Base-by-base conservation (phyloP, 2,797 vertebrate genomes). In the Corythornis leucogaster region DNA sequence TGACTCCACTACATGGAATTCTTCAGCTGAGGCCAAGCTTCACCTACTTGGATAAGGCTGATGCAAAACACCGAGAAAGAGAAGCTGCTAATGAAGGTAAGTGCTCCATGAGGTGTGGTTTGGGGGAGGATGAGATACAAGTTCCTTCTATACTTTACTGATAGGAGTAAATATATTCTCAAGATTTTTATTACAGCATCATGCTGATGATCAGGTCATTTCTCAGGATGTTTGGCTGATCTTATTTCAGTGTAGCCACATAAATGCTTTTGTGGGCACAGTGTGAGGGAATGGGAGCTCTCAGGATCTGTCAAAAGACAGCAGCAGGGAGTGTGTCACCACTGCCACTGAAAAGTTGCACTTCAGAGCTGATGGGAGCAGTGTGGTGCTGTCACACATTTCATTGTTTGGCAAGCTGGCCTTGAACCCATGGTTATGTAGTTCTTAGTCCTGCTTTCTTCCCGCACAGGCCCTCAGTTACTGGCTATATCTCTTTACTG, bases 21-120 rank as follows among this genome's bases (percentile, higher is more conserved):
- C 98, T 99, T 75, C 99, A 99, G 96, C 97, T 99, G 97, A 98
- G 99, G 69, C 99, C 99, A 58, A 99, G 99, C 96, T 99, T 99
- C 96, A 98, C 98, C 31, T 99, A 99, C 91, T 93, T 99, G 97
- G 99, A 99, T 95, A 99, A 99, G 96, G 99, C 99, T 1, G 99
- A 99, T 87, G 97, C 97, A 92, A 99, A 99, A 97, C 99, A 99
- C 94, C 97, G 98, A 48, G 99, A 99, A 96, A 98, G 99, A 81
- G 99, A 99, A 95, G 99, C 98, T 3, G 99, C 98, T 80, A 99
- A 98, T 42, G 99, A 99, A 96, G 99, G 99, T 99, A 92, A 96
- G 73, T 57, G 9, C 45, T 42, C 16, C 11, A 3, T 11, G 18
- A 50, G 4, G 1, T 61, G 8, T 14, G 15, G 83, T 92, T 54